Evolutionary conservation across 53 echinoderm and acorn worm genomes (phyloP).

Genomic region (Holothuria scabra): DNA sequence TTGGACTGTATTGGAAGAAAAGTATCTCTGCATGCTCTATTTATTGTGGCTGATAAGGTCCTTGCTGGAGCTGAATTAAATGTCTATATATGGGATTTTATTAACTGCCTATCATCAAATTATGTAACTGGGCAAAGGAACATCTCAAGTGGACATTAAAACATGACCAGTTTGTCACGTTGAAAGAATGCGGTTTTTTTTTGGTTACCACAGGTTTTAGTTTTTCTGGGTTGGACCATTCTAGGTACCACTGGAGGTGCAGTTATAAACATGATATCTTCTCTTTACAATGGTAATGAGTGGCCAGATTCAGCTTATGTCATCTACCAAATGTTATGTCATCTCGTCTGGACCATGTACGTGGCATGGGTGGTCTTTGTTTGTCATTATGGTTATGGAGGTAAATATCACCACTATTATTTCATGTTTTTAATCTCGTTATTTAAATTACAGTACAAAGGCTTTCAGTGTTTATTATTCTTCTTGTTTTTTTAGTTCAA

Average conservation of each 20-base stretch:
- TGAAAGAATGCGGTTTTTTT: background rate
- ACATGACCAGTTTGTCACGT: too few species aligned
- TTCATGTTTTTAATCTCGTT: background rate
- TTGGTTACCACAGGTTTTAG: background rate
- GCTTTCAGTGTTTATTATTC: background rate
- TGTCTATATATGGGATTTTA: too few species aligned
- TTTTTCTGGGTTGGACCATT: conserved; percentile 25
- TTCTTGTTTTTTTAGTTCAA: too few species aligned
- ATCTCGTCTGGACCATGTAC: conserved; percentile 60
- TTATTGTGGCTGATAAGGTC: too few species aligned
- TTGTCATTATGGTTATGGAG: conserved; percentile 79
- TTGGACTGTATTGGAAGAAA: too few species aligned
- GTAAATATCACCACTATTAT: conserved; percentile 11
- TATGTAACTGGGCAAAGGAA: too few species aligned
- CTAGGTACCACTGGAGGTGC: conserved; percentile 20
- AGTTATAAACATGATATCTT: conserved; percentile 51
- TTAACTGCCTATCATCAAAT: too few species aligned
- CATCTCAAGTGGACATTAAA: too few species aligned
- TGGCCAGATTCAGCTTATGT: background rate
- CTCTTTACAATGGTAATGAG: conserved; percentile 36
- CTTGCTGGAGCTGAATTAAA: too few species aligned
- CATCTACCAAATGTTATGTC: conserved; percentile 5
- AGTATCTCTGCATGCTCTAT: too few species aligned
- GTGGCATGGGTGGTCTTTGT: conserved; percentile 76
- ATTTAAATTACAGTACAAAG: background rate